A percentile compares a stretch with the other conserved stretches of the same genome.
Evolutionary conservation across 2,113 vertebrate species (phyloP).

Genomic region (Dasyurus viverrinus): DNA sequence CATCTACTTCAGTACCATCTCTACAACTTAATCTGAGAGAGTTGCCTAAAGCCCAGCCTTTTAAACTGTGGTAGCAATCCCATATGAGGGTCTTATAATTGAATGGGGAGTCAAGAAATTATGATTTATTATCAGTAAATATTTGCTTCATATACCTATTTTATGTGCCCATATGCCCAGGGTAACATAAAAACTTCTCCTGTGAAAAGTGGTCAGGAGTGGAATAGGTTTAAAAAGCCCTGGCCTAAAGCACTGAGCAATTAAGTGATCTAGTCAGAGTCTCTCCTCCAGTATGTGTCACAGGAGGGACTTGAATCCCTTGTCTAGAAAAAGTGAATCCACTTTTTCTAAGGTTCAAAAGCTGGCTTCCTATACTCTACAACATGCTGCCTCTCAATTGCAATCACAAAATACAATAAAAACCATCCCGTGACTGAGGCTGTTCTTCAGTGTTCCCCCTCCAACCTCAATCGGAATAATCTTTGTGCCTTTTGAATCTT

Average conservation of each 20-base stretch:
- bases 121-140: too few relatives aligned
- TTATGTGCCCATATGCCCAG: too few relatives aligned
- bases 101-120: too few relatives aligned
- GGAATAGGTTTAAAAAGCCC: too few relatives aligned
- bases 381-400: neutral
- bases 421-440: neutral
- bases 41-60: neutral
- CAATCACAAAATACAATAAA: neutral
- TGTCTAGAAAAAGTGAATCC: too few relatives aligned
- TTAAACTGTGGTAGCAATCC: too few relatives aligned
- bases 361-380: neutral
- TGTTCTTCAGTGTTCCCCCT: neutral
- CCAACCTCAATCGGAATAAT: neutral
- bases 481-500: neutral
- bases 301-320: neutral
- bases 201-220: too few relatives aligned
- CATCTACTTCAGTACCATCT: neutral
- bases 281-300: neutral
- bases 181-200: too few relatives aligned
- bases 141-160: too few relatives aligned
- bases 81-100: too few relatives aligned
- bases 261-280: neutral
- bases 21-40: neutral
- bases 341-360: neutral
- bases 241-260: neutral